Percentiles rank a stretch among this genome's conserved stretches.
Evolutionary conservation across 2,797 vertebrate species (phyloP).

Genomic region (Valencia hispanica): DNA sequence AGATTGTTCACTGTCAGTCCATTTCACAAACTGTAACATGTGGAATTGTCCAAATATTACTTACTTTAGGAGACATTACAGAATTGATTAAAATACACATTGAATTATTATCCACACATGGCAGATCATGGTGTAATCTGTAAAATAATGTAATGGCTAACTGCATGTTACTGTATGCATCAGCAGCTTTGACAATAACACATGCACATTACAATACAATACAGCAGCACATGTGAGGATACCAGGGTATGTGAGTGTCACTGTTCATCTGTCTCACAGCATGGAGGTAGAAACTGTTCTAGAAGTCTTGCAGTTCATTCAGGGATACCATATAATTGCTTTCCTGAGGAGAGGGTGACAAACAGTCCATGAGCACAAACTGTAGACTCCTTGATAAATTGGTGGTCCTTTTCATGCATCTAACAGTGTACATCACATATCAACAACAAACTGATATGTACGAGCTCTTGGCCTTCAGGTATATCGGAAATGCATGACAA

Average conservation of each 20-base stretch:
- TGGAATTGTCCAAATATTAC: not conserved
- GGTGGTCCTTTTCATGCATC: constrained; percentile 1
- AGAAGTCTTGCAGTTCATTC: constrained; percentile 6
- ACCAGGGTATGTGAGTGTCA: not conserved
- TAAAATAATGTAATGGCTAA: not conserved
- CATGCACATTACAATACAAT: too few species aligned
- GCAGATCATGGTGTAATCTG: not conserved
- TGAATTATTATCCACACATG: not conserved
- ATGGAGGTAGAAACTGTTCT: not conserved
- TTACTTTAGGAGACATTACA: not conserved
- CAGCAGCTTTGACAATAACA: not conserved
- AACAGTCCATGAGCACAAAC: not conserved
- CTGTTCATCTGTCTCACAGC: constrained; percentile 17
- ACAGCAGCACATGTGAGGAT: not conserved
- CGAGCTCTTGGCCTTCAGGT: constrained; percentile 2
- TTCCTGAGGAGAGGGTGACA: not conserved
- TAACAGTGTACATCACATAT: not conserved
- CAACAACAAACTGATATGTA: not conserved
- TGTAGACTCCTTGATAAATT: not conserved
- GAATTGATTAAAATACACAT: not conserved
- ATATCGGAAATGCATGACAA: not conserved
- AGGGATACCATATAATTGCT: constrained; percentile 4
- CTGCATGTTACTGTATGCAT: not conserved
- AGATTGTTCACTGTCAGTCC: not conserved
- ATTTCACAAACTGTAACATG: not conserved